Percentiles rank a stretch among this genome's conserved stretches.
These are phyloP conservation scores for Dorcus parallelipipedus DNA, from an alignment of 2,888 invertebrate genomes.

Conservation along the genomic window DNA sequence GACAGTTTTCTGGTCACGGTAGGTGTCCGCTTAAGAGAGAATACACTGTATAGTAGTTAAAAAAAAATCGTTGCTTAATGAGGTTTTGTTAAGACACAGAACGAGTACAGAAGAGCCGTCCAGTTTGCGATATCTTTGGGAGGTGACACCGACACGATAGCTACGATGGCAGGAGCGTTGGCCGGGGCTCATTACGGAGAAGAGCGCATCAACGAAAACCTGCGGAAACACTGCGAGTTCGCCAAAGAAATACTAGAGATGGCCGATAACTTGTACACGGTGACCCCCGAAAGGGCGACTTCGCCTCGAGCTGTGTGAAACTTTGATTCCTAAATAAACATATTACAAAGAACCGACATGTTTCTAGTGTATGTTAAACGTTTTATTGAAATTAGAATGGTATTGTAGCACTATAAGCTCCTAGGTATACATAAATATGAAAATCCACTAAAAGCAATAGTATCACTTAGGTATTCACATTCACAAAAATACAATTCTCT, in stretches of 20 bases:
- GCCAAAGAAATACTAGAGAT: conserved; percentile 52
- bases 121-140: conserved; percentile 70
- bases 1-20: too few relatives aligned
- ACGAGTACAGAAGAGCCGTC: conserved; percentile 61
- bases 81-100: conserved; percentile 49
- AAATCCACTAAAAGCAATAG: conserved; percentile 43
- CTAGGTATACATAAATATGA: conserved; percentile 41
- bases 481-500: conserved; percentile 43
- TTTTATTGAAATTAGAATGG: conserved; percentile 42
- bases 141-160: conserved; percentile 77
- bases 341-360: neutral
- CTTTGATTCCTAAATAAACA: neutral
- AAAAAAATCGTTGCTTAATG: neutral
- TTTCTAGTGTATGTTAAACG: conserved; percentile 20
- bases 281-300: neutral
- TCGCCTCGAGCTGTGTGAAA: neutral
- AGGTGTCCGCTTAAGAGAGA: too few relatives aligned
- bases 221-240: conserved; percentile 61
- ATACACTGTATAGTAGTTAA: too few relatives aligned
- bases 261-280: conserved; percentile 51
- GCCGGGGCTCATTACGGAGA: conserved; percentile 67
- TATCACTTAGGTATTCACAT: conserved; percentile 44
- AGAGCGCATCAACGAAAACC: conserved; percentile 49
- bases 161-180: conserved; percentile 69
- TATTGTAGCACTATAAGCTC: conserved; percentile 41